These are phyloP conservation scores for Drosophila ananassae DNA, from an alignment of 1,140 invertebrate genomes.

Conservation along the genomic window DNA sequence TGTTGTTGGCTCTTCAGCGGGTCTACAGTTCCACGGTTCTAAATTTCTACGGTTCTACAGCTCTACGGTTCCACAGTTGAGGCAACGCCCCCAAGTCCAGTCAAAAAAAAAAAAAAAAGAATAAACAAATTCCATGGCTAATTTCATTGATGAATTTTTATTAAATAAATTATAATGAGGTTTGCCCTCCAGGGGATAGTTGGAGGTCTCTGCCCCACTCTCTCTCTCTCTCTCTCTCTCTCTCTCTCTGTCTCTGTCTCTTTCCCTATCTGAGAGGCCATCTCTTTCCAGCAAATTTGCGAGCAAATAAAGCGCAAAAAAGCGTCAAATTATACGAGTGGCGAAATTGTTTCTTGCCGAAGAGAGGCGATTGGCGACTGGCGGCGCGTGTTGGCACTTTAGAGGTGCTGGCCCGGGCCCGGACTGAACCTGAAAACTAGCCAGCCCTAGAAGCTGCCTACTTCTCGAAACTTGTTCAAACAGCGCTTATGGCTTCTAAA, in stretches of 20 bases:
- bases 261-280: background rate
- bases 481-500: conserved; percentile 45
- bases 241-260: background rate
- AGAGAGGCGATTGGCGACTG: background rate
- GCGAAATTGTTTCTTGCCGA: conserved; percentile 44
- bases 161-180: conserved; percentile 78
- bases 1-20: conserved; percentile 24
- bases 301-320: conserved; percentile 32
- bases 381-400: conserved; percentile 73
- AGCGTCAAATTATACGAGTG: conserved; percentile 45
- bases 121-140: conserved; percentile 49
- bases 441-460: conserved; percentile 35
- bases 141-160: conserved; percentile 80
- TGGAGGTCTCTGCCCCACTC: conserved; percentile 16
- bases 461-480: conserved; percentile 49
- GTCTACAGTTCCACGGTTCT: too few species aligned
- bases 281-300: conserved; percentile 21
- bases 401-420: conserved; percentile 12
- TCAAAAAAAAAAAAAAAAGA: too few species aligned
- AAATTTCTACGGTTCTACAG: too few species aligned
- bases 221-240: background rate
- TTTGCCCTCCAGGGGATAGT: conserved; percentile 21
- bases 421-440: conserved; percentile 43
- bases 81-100: background rate
- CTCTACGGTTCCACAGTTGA: background rate